Percentiles rank a stretch among this genome's conserved stretches.
Evolutionary conservation across 2,113 vertebrate species (phyloP).

Genomic region (Pelodiscus sinensis): DNA sequence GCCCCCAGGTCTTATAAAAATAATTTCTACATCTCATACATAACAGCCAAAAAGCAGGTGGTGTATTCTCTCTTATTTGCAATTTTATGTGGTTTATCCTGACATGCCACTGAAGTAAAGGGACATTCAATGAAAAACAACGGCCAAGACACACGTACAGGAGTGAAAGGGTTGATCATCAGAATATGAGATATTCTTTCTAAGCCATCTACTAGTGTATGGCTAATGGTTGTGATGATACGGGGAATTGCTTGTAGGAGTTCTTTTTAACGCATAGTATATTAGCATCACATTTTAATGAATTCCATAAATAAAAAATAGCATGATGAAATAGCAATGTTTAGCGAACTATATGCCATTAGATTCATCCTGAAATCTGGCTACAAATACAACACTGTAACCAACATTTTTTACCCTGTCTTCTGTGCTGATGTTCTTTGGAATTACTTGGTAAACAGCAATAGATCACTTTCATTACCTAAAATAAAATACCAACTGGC

Average conservation of each 20-base stretch:
- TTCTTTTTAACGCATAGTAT: slow-evolving; percentile 43
- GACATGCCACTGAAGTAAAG: slow-evolving; percentile 30
- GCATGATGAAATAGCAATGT: slow-evolving; percentile 59
- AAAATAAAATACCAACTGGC: slow-evolving; percentile 41
- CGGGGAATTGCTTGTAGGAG: slow-evolving; percentile 26
- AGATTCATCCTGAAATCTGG: slow-evolving; percentile 66
- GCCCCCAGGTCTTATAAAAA: slow-evolving; percentile 66
- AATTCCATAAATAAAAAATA: slow-evolving; percentile 76
- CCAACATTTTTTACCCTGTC: slow-evolving; percentile 34
- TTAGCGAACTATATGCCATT: slow-evolving; percentile 26
- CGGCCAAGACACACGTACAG: neutral
- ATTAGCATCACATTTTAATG: slow-evolving; percentile 63
- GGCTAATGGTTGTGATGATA: slow-evolving; percentile 51
- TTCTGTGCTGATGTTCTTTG: slow-evolving; percentile 46
- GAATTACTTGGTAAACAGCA: slow-evolving; percentile 46
- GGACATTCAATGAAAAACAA: neutral
- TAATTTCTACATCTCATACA: slow-evolving; percentile 60
- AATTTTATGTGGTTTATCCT: slow-evolving; percentile 7
- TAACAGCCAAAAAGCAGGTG: slow-evolving; percentile 56
- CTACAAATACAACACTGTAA: slow-evolving; percentile 43
- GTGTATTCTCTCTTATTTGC: slow-evolving; percentile 37
- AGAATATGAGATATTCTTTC: slow-evolving; percentile 18
- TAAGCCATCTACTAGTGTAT: neutral
- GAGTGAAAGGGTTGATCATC: neutral
- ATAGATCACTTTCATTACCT: slow-evolving; percentile 51